Evolutionary conservation across 2,888 invertebrate genomes (phyloP).

Genomic region (Scaeva pyrastri): DNA sequence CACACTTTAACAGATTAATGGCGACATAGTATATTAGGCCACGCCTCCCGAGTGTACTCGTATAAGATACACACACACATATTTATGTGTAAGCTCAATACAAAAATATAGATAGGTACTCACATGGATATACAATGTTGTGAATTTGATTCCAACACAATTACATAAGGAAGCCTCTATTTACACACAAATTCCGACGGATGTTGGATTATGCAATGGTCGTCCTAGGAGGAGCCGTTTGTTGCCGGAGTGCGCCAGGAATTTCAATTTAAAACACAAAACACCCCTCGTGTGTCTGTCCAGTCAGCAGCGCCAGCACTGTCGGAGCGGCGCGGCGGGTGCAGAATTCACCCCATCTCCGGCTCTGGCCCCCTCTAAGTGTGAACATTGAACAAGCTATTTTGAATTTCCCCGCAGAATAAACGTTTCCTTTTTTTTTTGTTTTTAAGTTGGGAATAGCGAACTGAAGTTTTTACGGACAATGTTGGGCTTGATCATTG

Average conservation of each 20-base stretch:
- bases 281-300: conserved; percentile 27
- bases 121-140: neutral
- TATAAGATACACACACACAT: conserved; percentile 17
- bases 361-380: neutral
- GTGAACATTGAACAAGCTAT: conserved; percentile 34
- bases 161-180: neutral
- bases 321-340: too few relatives aligned
- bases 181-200: conserved; percentile 50
- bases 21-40: conserved; percentile 50
- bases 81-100: too few relatives aligned
- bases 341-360: conserved; percentile 38
- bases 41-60: conserved; percentile 48
- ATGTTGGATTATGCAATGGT: conserved; percentile 75
- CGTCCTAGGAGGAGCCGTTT: conserved; percentile 68
- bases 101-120: too few relatives aligned
- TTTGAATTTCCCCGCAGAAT: conserved; percentile 52
- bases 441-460: neutral
- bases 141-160: neutral
- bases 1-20: conserved; percentile 29
- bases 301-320: too few relatives aligned
- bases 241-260: conserved; percentile 46
- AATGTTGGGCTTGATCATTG: conserved; percentile 62
- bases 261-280: conserved; percentile 71
- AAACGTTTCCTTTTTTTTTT: conserved; percentile 18
- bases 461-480: neutral